Evolutionary conservation across 2,888 invertebrate genomes (phyloP).

Genomic region (Oscheius onirici): DNA sequence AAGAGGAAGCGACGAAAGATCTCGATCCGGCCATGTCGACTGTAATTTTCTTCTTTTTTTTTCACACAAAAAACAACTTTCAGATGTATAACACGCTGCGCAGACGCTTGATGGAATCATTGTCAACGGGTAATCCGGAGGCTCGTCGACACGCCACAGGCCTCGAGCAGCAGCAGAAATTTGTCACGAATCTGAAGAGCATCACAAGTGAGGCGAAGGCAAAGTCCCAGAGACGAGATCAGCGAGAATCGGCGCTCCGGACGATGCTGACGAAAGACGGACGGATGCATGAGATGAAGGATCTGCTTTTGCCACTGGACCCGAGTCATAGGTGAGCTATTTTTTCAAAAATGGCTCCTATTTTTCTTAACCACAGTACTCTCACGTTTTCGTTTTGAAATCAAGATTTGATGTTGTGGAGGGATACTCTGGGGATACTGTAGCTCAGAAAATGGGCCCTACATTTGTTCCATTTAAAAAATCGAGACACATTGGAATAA

Average conservation of each 20-base stretch:
- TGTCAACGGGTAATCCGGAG: slow-evolving; percentile 30
- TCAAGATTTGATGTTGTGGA: too few relatives aligned
- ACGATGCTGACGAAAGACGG: slow-evolving; percentile 41
- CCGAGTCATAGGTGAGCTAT: slow-evolving; percentile 80
- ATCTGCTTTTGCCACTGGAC: slow-evolving; percentile 92
- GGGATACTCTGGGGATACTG: too few relatives aligned
- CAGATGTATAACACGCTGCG: slow-evolving; percentile 44
- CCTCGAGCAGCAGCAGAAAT: slow-evolving; percentile 35
- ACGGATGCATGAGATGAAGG: slow-evolving; percentile 79
- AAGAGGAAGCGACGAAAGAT: slow-evolving; percentile 45
- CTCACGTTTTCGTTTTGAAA: too few relatives aligned
- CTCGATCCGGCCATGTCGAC: slow-evolving; percentile 36
- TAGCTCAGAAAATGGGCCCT: too few relatives aligned
- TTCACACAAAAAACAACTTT: not conserved
- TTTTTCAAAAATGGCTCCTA: not conserved
- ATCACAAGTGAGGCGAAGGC: slow-evolving; percentile 43
- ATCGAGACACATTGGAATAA: too few relatives aligned
- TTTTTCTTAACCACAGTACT: too few relatives aligned
- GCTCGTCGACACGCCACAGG: slow-evolving; percentile 32
- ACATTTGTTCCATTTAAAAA: too few relatives aligned
- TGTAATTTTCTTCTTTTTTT: not conserved
- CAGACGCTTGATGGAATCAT: slow-evolving; percentile 36
- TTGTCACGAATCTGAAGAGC: slow-evolving; percentile 55
- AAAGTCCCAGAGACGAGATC: slow-evolving; percentile 33
- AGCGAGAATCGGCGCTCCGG: slow-evolving; percentile 41